A percentile compares a stretch with the other conserved stretches of the same genome.
phyloP scores from a whole-genome alignment of 2,888 invertebrate species.

The Leptinotarsa haldemani region DNA sequence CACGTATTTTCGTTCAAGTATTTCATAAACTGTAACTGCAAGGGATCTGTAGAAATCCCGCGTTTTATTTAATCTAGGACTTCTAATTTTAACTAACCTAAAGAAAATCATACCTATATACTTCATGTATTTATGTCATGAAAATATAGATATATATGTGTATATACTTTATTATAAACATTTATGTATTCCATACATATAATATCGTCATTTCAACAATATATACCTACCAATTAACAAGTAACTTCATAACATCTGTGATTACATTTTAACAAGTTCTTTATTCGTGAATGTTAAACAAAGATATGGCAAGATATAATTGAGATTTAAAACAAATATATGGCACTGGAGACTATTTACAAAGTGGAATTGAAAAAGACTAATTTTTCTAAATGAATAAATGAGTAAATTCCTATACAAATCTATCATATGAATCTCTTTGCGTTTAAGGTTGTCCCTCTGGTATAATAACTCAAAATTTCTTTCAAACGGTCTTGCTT shows the following conservation, averaged over 20 bases:
- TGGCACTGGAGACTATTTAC: constrained; percentile 48
- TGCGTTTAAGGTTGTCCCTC: too few species aligned
- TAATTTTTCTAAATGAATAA: not conserved
- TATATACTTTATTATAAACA: constrained; percentile 46
- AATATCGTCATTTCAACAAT: constrained; percentile 49
- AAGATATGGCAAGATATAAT: constrained; percentile 51
- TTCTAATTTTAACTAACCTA: not conserved
- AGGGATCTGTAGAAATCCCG: not conserved
- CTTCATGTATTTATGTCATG: constrained; percentile 42
- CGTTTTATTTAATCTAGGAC: not conserved
- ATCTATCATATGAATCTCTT: too few species aligned
- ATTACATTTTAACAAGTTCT: constrained; percentile 37
- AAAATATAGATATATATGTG: constrained; percentile 45
- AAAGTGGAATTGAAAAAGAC: constrained; percentile 9
- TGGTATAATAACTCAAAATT: too few species aligned
- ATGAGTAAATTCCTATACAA: not conserved
- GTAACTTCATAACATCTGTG: constrained; percentile 44
- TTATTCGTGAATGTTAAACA: constrained; percentile 32
- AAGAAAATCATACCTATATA: constrained; percentile 21
- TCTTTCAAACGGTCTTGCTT: too few species aligned
- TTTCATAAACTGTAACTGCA: constrained; percentile 6
- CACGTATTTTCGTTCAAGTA: constrained; percentile 5
- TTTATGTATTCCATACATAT: constrained; percentile 49
- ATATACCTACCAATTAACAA: constrained; percentile 36
- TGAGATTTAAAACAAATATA: constrained; percentile 47